Percentiles rank a stretch among this genome's conserved stretches.
Conservation (phyloP, 2,113 vertebrate genomes). For the Otus sunia region DNA sequence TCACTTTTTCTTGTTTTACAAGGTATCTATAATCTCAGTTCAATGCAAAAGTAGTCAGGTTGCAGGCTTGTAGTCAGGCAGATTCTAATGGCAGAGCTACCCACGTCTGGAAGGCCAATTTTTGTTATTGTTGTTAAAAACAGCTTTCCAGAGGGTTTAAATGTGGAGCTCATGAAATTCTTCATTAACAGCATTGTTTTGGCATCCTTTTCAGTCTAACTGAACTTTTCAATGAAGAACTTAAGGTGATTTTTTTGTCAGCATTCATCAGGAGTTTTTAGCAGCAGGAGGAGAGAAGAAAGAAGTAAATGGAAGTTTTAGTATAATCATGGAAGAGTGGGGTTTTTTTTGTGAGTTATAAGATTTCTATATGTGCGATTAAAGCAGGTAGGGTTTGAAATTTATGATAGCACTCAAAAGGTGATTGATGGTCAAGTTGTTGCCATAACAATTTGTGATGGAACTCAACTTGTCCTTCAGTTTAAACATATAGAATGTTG, state of each 20-base stretch:
- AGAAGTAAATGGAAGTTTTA: not conserved
- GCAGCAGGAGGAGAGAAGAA: not conserved
- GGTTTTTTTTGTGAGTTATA: not conserved
- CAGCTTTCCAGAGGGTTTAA: not conserved
- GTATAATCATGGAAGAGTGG: not conserved
- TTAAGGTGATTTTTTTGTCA: not conserved
- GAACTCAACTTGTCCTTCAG: not conserved
- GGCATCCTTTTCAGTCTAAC: not conserved
- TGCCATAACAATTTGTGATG: not conserved
- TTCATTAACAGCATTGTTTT: not conserved
- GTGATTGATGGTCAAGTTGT: not conserved
- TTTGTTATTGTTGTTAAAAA: not conserved
- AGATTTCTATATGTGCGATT: not conserved
- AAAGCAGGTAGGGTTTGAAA: not conserved
- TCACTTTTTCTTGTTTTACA: not conserved
- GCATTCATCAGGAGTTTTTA: not conserved
- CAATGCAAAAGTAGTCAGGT: not conserved
- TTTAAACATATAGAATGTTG: not conserved
- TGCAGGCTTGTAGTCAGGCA: not conserved
- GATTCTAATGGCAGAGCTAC: not conserved
- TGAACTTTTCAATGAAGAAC: not conserved
- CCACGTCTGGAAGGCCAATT: not conserved
- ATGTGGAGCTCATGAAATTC: not conserved
- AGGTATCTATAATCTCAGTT: accelerated
- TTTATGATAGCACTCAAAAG: not conserved